Evolutionary conservation across 2,113 vertebrate species (phyloP).

Genomic region (Psophia crepitans): DNA sequence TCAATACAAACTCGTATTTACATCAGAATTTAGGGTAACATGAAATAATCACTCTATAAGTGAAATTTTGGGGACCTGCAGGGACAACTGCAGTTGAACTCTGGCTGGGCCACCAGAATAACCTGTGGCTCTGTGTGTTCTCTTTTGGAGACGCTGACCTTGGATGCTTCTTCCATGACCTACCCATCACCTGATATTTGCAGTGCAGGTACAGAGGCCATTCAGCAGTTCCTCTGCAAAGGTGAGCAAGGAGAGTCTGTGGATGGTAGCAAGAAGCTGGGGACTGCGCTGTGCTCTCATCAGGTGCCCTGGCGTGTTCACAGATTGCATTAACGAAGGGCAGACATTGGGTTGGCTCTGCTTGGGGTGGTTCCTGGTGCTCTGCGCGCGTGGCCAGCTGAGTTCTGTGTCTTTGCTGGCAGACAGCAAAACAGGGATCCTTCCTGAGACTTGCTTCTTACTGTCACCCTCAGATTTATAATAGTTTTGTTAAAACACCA

Average conservation of each 20-base stretch:
- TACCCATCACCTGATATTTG: slow-evolving; percentile 85
- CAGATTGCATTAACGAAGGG: not conserved
- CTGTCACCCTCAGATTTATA: not conserved
- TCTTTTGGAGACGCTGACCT: slow-evolving; percentile 79
- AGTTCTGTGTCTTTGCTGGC: not conserved
- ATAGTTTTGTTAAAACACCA: not conserved
- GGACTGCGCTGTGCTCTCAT: not conserved
- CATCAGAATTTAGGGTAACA: not conserved
- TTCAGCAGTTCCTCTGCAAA: slow-evolving; percentile 88
- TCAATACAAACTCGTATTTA: fast-evolving
- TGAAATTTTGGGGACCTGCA: not conserved
- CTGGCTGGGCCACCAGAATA: not conserved
- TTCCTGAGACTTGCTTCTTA: not conserved
- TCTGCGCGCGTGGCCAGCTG: not conserved
- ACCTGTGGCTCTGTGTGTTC: not conserved
- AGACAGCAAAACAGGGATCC: not conserved
- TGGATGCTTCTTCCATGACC: slow-evolving; percentile 82
- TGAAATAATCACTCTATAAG: not conserved
- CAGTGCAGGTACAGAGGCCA: slow-evolving; percentile 78
- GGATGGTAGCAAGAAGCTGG: not conserved
- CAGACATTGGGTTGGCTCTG: fast-evolving
- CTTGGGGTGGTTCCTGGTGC: not conserved
- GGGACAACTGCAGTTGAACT: not conserved
- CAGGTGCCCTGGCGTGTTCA: not conserved
- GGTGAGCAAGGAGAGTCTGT: slow-evolving; percentile 66